Base-by-base conservation (phyloP, 1,140 invertebrate species). In the Campoletis sonorensis region DNA sequence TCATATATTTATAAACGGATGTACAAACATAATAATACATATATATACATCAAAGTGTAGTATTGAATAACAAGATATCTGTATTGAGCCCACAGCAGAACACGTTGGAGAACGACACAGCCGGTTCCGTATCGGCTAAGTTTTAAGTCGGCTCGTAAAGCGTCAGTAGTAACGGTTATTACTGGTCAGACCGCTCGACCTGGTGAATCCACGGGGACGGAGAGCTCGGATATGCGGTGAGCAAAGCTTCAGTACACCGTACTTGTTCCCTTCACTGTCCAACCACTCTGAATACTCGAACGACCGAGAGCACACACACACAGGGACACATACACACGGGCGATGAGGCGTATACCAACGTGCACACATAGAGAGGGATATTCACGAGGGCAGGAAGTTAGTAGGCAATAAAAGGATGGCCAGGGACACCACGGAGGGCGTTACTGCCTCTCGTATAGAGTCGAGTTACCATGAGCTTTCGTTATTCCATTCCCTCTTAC, bases 131-230 rank as follows among this genome's bases (percentile, higher is more conserved):
- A 26, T 45, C 30, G 73, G 70, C 49, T 16, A 84, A 85, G 81
- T 88, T 89, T 84, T 81, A 88, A 86, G 86, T 86, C 83, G 84
- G 83, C 83, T 85, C 84, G 81, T 87, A 86, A 89, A 89, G 79
- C 84, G 79, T 80, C 83, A 87, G 84, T 86, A 85, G 85, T 86
- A 87, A 89, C 86, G 84, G 86, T 89, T 89, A 89, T 89, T 88
- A 85, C 84, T 85, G 85, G 84, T 83, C 85, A 85, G 80, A 73
- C 67, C 68, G 45, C 23, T 80, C 33, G 2, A 37, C 58, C 73
- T 27, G 71, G 45, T 45, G 68, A 30, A 27, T 54, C 23, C 21
- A 37, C 16, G 37, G 37, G n/a, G 7, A 70, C 11, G 37, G 70
- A 64, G 51, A 33, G 45, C 11, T 27, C 71, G 40, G 40, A 5